phyloP scores from a whole-genome alignment of 1,140 invertebrate species.

The Calliphora vicina region DNA sequence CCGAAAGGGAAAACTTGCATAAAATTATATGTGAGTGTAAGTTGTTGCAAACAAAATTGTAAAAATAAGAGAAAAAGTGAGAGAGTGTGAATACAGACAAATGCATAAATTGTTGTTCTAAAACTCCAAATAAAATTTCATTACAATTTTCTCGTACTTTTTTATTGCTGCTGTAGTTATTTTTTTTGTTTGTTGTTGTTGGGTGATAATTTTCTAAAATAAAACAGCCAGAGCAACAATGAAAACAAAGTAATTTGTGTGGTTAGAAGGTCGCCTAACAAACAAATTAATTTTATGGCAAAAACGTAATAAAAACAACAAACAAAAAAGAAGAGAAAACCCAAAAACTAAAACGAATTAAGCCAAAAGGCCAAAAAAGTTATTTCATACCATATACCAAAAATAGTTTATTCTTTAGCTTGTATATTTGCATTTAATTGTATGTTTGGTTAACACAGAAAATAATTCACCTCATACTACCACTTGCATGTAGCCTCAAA shows the following conservation, averaged over 20 bases:
- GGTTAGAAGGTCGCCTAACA: constrained; percentile 12
- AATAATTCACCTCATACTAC: neutral
- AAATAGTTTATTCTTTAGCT: neutral
- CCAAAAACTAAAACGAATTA: neutral
- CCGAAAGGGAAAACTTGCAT: neutral
- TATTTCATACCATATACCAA: neutral
- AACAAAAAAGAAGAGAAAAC: neutral
- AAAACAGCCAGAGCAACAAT: neutral
- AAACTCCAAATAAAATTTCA: neutral
- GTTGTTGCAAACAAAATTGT: neutral
- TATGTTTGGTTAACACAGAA: neutral
- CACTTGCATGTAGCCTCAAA: neutral
- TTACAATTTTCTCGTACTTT: neutral
- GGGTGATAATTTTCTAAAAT: neutral
- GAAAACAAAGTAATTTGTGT: neutral
- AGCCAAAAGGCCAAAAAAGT: neutral
- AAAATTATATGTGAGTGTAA: neutral
- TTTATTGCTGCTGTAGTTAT: neutral
- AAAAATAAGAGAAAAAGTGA: neutral
- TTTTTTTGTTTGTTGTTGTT: neutral
- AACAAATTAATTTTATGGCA: neutral
- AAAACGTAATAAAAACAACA: neutral
- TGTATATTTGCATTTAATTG: neutral
- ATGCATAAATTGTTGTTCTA: constrained; percentile 2
- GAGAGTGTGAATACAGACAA: neutral